Base-by-base conservation (phyloP, 2,113 vertebrate species). In the Dascyllus trimaculatus region DNA sequence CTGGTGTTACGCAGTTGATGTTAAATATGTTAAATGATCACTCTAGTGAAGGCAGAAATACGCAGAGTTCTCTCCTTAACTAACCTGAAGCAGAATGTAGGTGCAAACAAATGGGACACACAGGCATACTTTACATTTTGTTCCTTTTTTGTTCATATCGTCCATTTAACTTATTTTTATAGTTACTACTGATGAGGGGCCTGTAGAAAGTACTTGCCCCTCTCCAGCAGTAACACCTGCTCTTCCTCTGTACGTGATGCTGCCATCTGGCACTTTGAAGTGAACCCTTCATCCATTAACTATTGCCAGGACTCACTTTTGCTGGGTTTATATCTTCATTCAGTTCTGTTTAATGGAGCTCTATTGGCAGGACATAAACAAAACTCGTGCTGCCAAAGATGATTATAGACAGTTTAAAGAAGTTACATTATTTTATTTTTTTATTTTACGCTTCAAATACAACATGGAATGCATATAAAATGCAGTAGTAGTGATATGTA, bases 261-360 rank as follows among this genome's bases (percentile, higher is more conserved):
- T 46, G 62, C 78, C 70, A 68, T 84, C 85, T 84, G 70, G 22
- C 25, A 46, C 60, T 57, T 48, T 77, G 13, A 71, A 74, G 11
- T 17, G 54, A 9, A 69, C 22, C 38, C 57, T 35, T 35, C 32
- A 58, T 69, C 57, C 48, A 32, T 68, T 53, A 53, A 51, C 18
- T 22, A 65, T 61, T 46, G 38, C 21, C 35, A 18, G 9, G 48
- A 15, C 40, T 13, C 40, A 15, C 40, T 43, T 43, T 15, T 43
- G 40, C 10, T 51, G 48, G 48, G 48, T 51, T 51, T 51, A 51
- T 51, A 6, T 51, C 48, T n/a, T 2, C 17, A 10, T 51, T 43
- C 11, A 43, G 13, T 15, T 3, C 19, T 10, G 19, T 51, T 7
- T 9, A 21, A 21, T 48, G 1, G 18, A 51, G 48, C n/a, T n/a